Percentiles rank a stretch among this genome's conserved stretches.
phyloP scores from a whole-genome alignment of 2,113 vertebrate species.

The Phaethon lepturus region DNA sequence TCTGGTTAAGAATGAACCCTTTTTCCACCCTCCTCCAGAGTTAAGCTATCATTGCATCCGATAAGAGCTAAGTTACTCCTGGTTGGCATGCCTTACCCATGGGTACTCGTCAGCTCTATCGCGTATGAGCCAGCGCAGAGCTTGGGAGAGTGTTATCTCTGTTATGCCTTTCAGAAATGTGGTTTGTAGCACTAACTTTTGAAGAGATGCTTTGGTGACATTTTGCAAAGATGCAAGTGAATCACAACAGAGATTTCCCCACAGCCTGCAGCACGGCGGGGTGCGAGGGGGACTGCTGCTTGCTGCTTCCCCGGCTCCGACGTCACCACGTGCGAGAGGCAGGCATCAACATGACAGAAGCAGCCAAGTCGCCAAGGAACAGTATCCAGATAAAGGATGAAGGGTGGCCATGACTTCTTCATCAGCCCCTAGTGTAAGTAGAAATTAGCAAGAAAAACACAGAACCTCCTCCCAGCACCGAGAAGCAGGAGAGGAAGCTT shows the following conservation, averaged over 20 bases:
- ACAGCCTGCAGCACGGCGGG: background rate
- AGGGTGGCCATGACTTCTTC: background rate
- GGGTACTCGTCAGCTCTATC: background rate
- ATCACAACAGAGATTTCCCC: background rate
- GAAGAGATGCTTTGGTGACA: background rate
- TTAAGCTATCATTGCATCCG: background rate
- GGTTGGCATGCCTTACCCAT: background rate
- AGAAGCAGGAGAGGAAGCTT: background rate
- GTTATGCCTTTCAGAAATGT: background rate
- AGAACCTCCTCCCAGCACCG: background rate
- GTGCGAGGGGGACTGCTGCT: rapidly evolving
- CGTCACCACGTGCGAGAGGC: background rate
- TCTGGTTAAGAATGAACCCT: background rate
- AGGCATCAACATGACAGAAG: background rate
- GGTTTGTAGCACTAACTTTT: background rate
- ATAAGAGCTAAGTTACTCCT: background rate
- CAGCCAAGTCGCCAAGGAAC: background rate
- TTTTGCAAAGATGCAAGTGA: background rate
- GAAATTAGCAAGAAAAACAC: background rate
- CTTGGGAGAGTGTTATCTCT: background rate
- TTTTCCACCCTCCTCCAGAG: background rate
- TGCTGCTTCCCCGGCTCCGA: background rate
- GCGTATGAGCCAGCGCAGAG: background rate
- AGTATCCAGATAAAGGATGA: background rate
- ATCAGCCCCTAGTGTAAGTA: background rate